A percentile compares a stretch with the other conserved stretches of the same genome.
Conservation (phyloP, 1,140 invertebrate species). For the Lordiphosa collinella region DNA sequence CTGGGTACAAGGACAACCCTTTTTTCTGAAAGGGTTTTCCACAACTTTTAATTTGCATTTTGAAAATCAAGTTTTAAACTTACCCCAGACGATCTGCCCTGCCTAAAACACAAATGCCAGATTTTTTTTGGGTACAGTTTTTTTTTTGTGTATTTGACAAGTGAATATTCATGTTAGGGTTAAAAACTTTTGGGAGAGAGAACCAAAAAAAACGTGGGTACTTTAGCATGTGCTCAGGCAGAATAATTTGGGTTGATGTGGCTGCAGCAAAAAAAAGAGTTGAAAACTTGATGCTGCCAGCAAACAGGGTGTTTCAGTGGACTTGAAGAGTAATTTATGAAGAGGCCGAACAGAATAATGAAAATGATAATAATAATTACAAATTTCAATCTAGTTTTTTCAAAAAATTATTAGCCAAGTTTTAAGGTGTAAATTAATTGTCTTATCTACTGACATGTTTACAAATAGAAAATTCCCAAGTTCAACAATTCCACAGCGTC, state of each 20-base stretch:
- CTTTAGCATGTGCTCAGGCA: slow-evolving; percentile 72
- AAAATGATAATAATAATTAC: no score
- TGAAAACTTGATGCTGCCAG: slow-evolving; percentile 9
- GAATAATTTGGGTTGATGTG: slow-evolving; percentile 68
- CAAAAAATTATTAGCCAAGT: no score
- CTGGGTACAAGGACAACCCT: slow-evolving; percentile 56
- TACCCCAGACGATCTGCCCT: slow-evolving; percentile 49
- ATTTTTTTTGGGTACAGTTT: slow-evolving; percentile 52
- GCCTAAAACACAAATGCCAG: slow-evolving; percentile 48
- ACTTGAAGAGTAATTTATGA: neutral
- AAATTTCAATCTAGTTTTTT: no score
- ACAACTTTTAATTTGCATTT: slow-evolving; percentile 76
- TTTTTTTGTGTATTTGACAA: slow-evolving; percentile 67
- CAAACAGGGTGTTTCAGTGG: slow-evolving; percentile 29
- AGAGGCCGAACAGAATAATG: neutral
- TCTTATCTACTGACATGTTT: no score
- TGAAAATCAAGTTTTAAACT: slow-evolving; percentile 69
- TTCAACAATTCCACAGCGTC: no score
- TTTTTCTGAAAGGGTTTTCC: slow-evolving; percentile 64
- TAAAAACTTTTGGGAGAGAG: slow-evolving; percentile 42
- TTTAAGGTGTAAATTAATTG: no score
- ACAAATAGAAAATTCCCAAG: no score
- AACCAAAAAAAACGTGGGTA: slow-evolving; percentile 72
- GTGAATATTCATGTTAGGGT: slow-evolving; percentile 79
- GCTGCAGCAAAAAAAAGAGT: slow-evolving; percentile 41